These are phyloP conservation scores for Chrysina gloriosa DNA, from an alignment of 2,888 invertebrate species.

Conservation along the genomic window DNA sequence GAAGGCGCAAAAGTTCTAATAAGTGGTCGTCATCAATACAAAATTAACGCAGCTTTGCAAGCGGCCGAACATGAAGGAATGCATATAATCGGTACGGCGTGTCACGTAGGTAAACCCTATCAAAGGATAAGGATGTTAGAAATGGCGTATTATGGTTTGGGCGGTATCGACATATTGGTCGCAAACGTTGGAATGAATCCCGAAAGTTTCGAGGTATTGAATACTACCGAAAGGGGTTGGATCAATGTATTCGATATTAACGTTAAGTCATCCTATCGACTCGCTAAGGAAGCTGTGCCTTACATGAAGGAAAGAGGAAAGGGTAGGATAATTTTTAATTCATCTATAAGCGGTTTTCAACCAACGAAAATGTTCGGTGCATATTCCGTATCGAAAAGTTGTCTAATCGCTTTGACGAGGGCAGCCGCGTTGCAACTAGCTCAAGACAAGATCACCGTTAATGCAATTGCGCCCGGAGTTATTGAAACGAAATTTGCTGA, in stretches of 20 bases:
- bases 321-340: slow-evolving; percentile 89
- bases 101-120: slow-evolving; percentile 86
- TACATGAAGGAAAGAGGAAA: slow-evolving; percentile 81
- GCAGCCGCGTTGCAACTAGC: slow-evolving; percentile 83
- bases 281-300: slow-evolving; percentile 90
- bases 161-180: slow-evolving; percentile 93
- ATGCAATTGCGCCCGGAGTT: slow-evolving; percentile 92
- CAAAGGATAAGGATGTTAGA: slow-evolving; percentile 69
- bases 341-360: slow-evolving; percentile 88
- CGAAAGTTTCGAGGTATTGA: slow-evolving; percentile 79
- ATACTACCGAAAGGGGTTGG: slow-evolving; percentile 87
- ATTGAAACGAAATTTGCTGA: slow-evolving; percentile 90
- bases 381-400: slow-evolving; percentile 95
- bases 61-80: slow-evolving; percentile 77
- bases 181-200: slow-evolving; percentile 97
- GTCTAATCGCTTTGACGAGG: slow-evolving; percentile 88
- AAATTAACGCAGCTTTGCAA: slow-evolving; percentile 83
- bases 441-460: slow-evolving; percentile 88
- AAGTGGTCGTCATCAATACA: slow-evolving; percentile 88
- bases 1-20: slow-evolving; percentile 95
- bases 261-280: slow-evolving; percentile 87
- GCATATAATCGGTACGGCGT: slow-evolving; percentile 81
- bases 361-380: slow-evolving; percentile 84
- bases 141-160: slow-evolving; percentile 59
- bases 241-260: slow-evolving; percentile 97